Conservation (phyloP, 53 echinoderm and acorn worm genomes). For the Arbacia lixula region DNA sequence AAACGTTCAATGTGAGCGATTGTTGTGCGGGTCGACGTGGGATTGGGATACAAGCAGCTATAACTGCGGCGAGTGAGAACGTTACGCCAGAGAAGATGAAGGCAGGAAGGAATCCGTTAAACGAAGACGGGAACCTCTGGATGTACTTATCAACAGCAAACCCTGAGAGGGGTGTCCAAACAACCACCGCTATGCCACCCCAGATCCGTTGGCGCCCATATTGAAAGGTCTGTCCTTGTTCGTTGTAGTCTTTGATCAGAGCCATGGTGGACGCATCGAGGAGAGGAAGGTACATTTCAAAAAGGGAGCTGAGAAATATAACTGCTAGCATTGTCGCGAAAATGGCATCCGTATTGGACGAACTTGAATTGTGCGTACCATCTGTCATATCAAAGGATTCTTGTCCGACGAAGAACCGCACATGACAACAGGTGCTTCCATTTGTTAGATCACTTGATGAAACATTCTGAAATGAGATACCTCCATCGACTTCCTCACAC, state of each 20-base stretch:
- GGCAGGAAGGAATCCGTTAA: constrained; percentile 41
- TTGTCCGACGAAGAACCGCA: too few species aligned
- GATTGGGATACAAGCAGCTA: constrained; percentile 1
- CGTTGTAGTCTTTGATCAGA: constrained; percentile 50
- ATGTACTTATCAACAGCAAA: constrained; percentile 59
- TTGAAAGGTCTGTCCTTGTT: constrained; percentile 24
- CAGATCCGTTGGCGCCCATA: constrained; percentile 75
- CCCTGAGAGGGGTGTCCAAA: constrained; percentile 64
- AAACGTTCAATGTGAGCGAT: constrained; percentile 59
- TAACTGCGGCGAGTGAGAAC: background rate
- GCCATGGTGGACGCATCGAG: constrained; percentile 67
- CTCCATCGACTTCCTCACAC: too few species aligned
- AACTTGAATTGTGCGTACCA: too few species aligned
- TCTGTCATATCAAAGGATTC: too few species aligned
- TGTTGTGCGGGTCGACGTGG: constrained; percentile 25
- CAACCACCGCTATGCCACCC: constrained; percentile 72
- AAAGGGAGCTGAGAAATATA: constrained; percentile 25
- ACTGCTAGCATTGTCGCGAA: constrained; percentile 59
- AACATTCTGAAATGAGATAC: too few species aligned
- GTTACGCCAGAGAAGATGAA: background rate
- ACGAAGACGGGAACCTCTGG: background rate
- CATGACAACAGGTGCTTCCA: too few species aligned
- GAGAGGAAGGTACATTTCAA: constrained; percentile 43
- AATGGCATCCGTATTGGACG: too few species aligned
- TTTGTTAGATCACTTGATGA: too few species aligned